Evolutionary conservation across 2,797 vertebrate genomes (phyloP), one percentile per base, ranked within the genome.

Genomic region (Pteronotus mesoamericanus): DNA sequence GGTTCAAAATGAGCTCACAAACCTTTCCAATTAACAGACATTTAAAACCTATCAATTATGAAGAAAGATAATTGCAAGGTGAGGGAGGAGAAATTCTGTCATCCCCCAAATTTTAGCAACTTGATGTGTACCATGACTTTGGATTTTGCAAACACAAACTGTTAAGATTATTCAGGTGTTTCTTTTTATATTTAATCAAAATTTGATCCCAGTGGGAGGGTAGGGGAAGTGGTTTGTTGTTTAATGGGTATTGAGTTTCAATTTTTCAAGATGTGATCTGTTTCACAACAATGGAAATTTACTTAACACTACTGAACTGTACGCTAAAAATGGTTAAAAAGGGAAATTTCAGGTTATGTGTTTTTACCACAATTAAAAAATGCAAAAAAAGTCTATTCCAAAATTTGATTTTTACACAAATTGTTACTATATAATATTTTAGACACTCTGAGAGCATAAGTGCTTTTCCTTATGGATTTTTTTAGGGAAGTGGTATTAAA

Each of bases 361-460:
- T 53, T 77, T 86, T 90, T 71, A 91, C 6, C 69, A 91, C 8
- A 86, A 91, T n/a, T 80, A 79, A 42, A 86, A 94, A 90, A 82
- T 26, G 48, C 51, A 87, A 80, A 94, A n/a, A 80, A 59, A 29
- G 55, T 61, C n/a, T 79, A 92, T 86, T 74, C 61, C 22, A 46
- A 91, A 91, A 59, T 77, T 91, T 42, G 21, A 46, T 77, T 94
- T 86, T 95, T 95, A 97, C 18, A 94, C 39, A 96, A 95, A 91
- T 84, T 89, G 93, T 72, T 94, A 95, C 75, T 94, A 85, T 68
- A 92, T 93, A 96, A 91, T 77, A 94, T 61, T 74, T 94, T 57
- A 95, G 74, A 94, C 46, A 92, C 48, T 94, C 39, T 53, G 24
- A 80, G 55, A 97, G 48, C 42, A 18, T 92, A 93, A 94, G 71